These are phyloP conservation scores for Leucoma salicis DNA, from an alignment of 2,888 invertebrate species.

Conservation along the genomic window DNA sequence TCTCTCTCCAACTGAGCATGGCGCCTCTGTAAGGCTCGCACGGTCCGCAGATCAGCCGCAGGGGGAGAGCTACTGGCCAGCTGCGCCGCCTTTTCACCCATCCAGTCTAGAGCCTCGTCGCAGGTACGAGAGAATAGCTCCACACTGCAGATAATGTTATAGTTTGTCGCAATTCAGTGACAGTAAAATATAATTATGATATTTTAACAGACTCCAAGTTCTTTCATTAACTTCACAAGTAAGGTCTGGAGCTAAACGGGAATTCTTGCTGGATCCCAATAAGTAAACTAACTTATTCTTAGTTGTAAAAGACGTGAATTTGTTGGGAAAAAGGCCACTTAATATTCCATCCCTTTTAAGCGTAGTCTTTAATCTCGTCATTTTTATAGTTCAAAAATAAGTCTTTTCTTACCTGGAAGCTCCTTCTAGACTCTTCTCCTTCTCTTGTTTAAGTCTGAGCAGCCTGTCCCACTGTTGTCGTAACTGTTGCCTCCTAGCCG, in stretches of 20 bases:
- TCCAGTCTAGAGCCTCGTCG: conserved; percentile 98
- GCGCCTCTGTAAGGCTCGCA: conserved; percentile 93
- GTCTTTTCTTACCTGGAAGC: conserved; percentile 88
- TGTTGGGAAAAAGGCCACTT: too few species aligned
- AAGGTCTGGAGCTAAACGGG: too few species aligned
- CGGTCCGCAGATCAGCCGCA: conserved; percentile 94
- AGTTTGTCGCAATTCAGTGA: too few species aligned
- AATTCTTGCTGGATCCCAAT: too few species aligned
- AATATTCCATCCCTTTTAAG: too few species aligned
- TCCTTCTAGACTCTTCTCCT: conserved; percentile 95
- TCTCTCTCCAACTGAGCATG: conserved; percentile 97
- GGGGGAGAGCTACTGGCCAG: conserved; percentile 88
- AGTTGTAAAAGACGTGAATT: too few species aligned
- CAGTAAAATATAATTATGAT: too few species aligned
- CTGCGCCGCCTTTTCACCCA: conserved; percentile 97
- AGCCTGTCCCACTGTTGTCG: conserved; percentile 94
- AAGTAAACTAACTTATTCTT: too few species aligned
- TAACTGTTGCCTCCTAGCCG: conserved; percentile 91
- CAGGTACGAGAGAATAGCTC: conserved; percentile 97
- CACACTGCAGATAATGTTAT: conserved; percentile 90
- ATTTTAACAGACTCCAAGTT: too few species aligned
- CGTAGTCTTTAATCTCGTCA: too few species aligned
- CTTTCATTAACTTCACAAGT: too few species aligned
- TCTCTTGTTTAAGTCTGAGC: conserved; percentile 92
- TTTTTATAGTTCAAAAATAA: too few species aligned